Evolutionary conservation across 2,888 invertebrate genomes (phyloP).

Genomic region (Ophion obscuratus): DNA sequence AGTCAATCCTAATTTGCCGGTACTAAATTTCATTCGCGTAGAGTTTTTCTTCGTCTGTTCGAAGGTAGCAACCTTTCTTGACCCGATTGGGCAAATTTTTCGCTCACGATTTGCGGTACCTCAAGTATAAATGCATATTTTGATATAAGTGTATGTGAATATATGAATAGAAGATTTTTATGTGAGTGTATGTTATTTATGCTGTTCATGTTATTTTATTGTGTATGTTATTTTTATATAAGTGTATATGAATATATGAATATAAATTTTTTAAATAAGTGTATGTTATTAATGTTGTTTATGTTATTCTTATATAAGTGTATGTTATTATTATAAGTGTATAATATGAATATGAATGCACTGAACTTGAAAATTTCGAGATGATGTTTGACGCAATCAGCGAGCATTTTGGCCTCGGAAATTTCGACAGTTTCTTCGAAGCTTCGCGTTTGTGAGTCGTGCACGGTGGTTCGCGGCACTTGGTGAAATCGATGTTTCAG

Average conservation of each 20-base stretch:
- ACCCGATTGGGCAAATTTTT: neutral
- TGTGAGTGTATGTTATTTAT: too few relatives aligned
- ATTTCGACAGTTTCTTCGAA: slow-evolving; percentile 62
- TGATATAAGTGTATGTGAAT: neutral
- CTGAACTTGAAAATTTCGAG: slow-evolving; percentile 61
- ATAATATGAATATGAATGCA: neutral
- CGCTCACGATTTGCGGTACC: neutral
- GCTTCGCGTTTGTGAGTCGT: slow-evolving; percentile 69
- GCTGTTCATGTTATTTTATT: too few relatives aligned
- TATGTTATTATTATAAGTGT: too few relatives aligned
- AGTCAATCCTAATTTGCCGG: too few relatives aligned
- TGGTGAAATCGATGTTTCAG: slow-evolving; percentile 63
- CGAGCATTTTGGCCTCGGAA: slow-evolving; percentile 16
- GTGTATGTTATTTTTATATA: too few relatives aligned
- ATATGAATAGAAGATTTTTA: neutral
- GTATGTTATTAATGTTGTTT: too few relatives aligned
- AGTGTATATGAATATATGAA: neutral
- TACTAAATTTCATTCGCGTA: too few relatives aligned
- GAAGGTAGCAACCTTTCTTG: too few relatives aligned
- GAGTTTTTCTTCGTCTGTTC: too few relatives aligned
- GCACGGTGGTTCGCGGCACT: slow-evolving; percentile 48
- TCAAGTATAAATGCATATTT: slow-evolving; percentile 3
- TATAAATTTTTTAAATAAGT: neutral
- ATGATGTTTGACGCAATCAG: slow-evolving; percentile 60
- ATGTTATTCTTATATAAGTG: too few relatives aligned